A percentile compares a stretch with the other conserved stretches of the same genome.
These are phyloP conservation scores for Antigone vipio DNA, from an alignment of 2,113 vertebrate genomes.

Conservation along the genomic window DNA sequence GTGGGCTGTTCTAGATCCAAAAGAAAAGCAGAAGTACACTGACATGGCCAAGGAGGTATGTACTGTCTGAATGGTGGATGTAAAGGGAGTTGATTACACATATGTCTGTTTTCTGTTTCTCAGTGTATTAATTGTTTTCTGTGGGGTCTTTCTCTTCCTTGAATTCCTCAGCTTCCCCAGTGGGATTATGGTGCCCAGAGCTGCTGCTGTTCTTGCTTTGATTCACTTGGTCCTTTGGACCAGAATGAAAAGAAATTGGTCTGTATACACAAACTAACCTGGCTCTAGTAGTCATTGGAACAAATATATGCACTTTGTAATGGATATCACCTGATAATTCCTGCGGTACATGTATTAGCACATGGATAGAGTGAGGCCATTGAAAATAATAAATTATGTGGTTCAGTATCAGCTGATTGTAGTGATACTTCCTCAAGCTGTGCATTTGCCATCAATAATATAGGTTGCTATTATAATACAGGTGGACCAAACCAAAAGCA, in stretches of 20 bases:
- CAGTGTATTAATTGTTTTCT: not conserved
- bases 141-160: not conserved
- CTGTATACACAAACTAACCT: not conserved
- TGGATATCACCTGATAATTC: not conserved
- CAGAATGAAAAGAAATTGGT: not conserved
- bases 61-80: not conserved
- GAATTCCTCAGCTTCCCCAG: not conserved
- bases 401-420: not conserved
- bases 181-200: not conserved
- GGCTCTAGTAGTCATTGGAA: not conserved
- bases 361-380: accelerated
- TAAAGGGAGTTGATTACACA: not conserved
- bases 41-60: conserved; percentile 99
- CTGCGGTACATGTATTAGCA: not conserved
- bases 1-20: conserved; percentile 97
- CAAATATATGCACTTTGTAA: not conserved
- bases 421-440: not conserved
- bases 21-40: conserved; percentile 98
- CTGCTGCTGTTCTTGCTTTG: not conserved
- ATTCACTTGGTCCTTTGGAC: not conserved
- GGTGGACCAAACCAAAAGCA: not conserved
- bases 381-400: not conserved
- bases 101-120: not conserved
- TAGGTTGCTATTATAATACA: not conserved
- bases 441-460: accelerated